Evolutionary conservation across 2,113 vertebrate species (phyloP).

Genomic region (Stegastes partitus): DNA sequence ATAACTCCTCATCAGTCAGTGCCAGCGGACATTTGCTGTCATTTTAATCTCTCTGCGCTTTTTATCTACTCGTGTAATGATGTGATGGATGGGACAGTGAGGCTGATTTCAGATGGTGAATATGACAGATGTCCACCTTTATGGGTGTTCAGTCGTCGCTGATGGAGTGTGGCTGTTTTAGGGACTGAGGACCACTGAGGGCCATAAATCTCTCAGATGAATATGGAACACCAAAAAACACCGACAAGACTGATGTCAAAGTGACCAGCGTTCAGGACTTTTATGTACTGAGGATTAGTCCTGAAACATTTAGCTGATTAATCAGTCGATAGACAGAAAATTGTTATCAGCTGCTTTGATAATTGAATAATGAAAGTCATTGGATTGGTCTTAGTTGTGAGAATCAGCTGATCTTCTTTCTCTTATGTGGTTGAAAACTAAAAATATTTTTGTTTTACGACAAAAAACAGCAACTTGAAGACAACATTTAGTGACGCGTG

Average conservation of each 20-base stretch:
- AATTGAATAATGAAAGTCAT: too few species aligned
- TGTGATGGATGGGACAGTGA: conserved; percentile 28
- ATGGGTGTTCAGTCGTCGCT: conserved; percentile 26
- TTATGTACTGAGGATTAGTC: too few species aligned
- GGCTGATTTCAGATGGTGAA: conserved; percentile 11
- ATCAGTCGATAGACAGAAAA: too few species aligned
- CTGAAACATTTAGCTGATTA: too few species aligned
- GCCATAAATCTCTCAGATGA: conserved; percentile 14
- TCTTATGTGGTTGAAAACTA: too few species aligned
- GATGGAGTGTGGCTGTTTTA: conserved; percentile 31
- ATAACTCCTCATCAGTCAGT: conserved; percentile 21
- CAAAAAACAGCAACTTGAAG: too few species aligned
- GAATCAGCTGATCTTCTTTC: too few species aligned
- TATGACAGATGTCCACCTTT: conserved; percentile 43
- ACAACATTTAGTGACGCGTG: too few species aligned
- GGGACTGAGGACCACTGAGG: background rate
- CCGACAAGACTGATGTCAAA: background rate
- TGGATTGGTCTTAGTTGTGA: too few species aligned
- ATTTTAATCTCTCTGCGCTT: conserved; percentile 43
- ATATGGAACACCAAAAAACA: conserved; percentile 3
- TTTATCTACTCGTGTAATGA: conserved; percentile 28
- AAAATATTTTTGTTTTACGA: too few species aligned
- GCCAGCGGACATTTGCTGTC: conserved; percentile 33
- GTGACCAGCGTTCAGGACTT: too few species aligned
- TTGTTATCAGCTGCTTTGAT: too few species aligned